Conservation (phyloP, 2,888 invertebrate genomes). For the Harmothoe impar region DNA sequence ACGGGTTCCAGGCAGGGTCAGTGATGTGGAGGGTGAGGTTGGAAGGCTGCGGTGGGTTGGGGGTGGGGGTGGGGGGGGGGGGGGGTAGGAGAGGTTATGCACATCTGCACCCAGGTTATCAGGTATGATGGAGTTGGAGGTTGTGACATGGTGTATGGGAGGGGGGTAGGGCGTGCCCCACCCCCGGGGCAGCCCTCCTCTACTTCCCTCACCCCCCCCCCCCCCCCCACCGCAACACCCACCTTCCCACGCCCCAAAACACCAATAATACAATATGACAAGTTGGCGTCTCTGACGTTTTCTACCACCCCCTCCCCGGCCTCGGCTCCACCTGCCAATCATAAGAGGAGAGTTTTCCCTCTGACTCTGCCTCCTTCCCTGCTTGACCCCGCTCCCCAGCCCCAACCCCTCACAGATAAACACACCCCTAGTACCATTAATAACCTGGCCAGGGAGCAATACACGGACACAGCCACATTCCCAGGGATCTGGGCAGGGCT, state of each 20-base stretch:
- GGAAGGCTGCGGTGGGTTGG: too few relatives aligned
- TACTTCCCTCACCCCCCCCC: background rate
- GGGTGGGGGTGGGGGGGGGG: too few relatives aligned
- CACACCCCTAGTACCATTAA: too few relatives aligned
- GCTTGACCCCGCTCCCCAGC: background rate
- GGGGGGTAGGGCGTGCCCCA: background rate
- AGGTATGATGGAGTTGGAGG: conserved; percentile 9
- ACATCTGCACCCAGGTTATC: conserved; percentile 55
- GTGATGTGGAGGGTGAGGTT: too few relatives aligned
- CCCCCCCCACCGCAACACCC: too few relatives aligned
- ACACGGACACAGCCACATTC: too few relatives aligned
- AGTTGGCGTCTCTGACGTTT: background rate
- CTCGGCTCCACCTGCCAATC: background rate
- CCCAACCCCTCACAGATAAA: background rate
- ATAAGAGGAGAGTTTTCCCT: background rate
- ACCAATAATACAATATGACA: conserved; percentile 37
- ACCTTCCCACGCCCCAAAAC: conserved; percentile 10
- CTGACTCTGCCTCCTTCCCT: background rate
- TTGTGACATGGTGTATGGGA: conserved; percentile 15
- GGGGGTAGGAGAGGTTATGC: too few relatives aligned
- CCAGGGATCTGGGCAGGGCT: too few relatives aligned
- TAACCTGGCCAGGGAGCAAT: too few relatives aligned
- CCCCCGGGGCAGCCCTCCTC: background rate
- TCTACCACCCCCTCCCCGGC: background rate
- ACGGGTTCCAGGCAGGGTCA: too few relatives aligned